Conservation (phyloP, 2,888 invertebrate genomes). For the Nudaria mundana region DNA sequence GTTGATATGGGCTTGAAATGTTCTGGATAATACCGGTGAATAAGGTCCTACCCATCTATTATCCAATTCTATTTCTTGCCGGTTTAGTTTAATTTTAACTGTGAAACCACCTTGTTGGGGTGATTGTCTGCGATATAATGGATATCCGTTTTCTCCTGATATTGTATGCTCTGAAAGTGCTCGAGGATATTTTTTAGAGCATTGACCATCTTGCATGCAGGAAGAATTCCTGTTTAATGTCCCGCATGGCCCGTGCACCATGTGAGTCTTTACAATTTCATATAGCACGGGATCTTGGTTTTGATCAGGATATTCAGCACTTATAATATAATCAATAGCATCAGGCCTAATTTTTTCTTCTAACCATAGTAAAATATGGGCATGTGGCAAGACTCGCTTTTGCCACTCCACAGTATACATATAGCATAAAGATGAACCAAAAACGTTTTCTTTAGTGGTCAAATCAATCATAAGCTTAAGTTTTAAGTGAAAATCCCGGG, state of each 20-base stretch:
- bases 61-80: no score
- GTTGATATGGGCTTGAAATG: conserved; percentile 4
- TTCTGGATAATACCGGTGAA: conserved; percentile 1
- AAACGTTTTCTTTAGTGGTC: background rate
- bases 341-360: background rate
- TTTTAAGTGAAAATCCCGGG: no score
- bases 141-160: background rate
- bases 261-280: background rate
- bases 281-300: background rate
- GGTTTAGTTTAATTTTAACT: no score
- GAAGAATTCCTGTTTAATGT: background rate
- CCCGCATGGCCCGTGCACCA: background rate
- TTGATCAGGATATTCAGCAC: background rate
- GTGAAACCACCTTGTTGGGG: background rate
- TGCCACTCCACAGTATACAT: conserved; percentile 22
- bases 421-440: conserved; percentile 14
- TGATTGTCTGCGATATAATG: background rate
- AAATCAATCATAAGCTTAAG: no score
- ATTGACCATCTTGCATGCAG: background rate
- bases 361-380: conserved; percentile 3
- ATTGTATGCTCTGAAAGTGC: background rate
- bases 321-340: background rate
- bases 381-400: conserved; percentile 5
- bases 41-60: conserved; percentile 8
- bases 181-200: background rate